Evolutionary conservation across 2,888 invertebrate genomes (phyloP), one percentile per base, ranked within the genome.

Genomic region (Agrotis exclamationis): DNA sequence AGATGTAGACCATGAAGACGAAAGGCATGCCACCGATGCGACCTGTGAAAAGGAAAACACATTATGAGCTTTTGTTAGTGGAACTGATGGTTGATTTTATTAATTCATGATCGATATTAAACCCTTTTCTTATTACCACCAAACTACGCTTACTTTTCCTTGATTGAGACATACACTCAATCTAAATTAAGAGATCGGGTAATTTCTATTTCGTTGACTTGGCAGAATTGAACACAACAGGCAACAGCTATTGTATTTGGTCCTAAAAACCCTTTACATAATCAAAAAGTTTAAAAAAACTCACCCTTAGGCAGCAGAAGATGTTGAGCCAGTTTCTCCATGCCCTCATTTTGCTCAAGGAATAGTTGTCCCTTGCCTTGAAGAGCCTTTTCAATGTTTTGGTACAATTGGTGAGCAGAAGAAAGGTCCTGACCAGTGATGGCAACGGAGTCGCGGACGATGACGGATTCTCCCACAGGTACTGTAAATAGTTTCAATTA

Each of bases 251-350:
- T n/a, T 24, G 2, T 20, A 45, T 45, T 28, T 11, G 39, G 39
- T 33, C 39, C 11, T 39, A 1, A 28, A 14, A 63, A 4, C 2
- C 6, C 0, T 16, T 33, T 18, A 14, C 2, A 24, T 14, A 28
- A 1, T 24, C 39, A 4, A 24, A n/a, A n/a, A 28, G n/a, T 20
- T 1, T n/a, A n/a, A n/a, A n/a, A 48, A 24, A 13, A 47, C 79
- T 13, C 78, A 95, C 97, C 98, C 90, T 97, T 97, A 85, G 98
- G 98, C 70, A 98, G 91, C 87, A 97, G 88, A 66, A 98, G 92
- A 81, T 97, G 97, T 67, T 97, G 96, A 18, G 97, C 97, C 90
- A 96, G 96, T 54, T 97, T 97, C 75, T 96, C 96, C 83, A 97
- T 95, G 57, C 95, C 94, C 88, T 97, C 93, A 59, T 92, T 89